Evolutionary conservation across 2,797 vertebrate genomes (phyloP), one percentile per base, ranked within the genome.

Genomic region (Picus viridis): DNA sequence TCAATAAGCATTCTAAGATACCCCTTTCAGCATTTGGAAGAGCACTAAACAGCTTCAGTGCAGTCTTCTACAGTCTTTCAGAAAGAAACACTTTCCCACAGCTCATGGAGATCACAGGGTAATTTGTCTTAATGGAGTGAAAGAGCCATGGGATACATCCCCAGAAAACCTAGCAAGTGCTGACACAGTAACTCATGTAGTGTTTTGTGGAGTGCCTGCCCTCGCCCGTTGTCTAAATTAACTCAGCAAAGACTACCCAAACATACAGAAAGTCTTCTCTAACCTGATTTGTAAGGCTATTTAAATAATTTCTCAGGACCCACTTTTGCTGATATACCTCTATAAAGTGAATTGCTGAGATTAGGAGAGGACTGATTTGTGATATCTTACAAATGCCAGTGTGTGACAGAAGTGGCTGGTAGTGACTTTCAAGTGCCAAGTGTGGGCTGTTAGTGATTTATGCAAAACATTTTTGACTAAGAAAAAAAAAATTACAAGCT

Each of bases 101-200:
- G 83, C 59, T 92, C 81, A 9, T 3, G 86, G 54, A 69, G 72
- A 90, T 80, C 72, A 30, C 20, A 53, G 26, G 9, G 54, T 62
- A 80, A 86, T 90, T 91, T 41, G 24, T 58, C 32, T 80, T 89
- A 85, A 74, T 83, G 78, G 76, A 90, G 54, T 84, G 59, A 91
- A 91, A 89, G 43, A 89, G 79, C 83, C 78, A 80, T 1, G 4
- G 83, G 78, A 74, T 85, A 69, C 39, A 73, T 54, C 56, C 69
- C 65, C 69, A 91, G 78, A 80, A 94, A 93, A 59, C 75, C 65
- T 59, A 80, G 84, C 83, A 93, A 95, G 81, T 83, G 69, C 83
- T 91, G 91, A 88, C 90, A 69, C 0, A 0, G 62, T 77, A 83
- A 73, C 49, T 89, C 45, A 30, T 16, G 58, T 7, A 82, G 69